phyloP scores from a whole-genome alignment of 2,113 vertebrate species.

The Cynopterus brachyotis region DNA sequence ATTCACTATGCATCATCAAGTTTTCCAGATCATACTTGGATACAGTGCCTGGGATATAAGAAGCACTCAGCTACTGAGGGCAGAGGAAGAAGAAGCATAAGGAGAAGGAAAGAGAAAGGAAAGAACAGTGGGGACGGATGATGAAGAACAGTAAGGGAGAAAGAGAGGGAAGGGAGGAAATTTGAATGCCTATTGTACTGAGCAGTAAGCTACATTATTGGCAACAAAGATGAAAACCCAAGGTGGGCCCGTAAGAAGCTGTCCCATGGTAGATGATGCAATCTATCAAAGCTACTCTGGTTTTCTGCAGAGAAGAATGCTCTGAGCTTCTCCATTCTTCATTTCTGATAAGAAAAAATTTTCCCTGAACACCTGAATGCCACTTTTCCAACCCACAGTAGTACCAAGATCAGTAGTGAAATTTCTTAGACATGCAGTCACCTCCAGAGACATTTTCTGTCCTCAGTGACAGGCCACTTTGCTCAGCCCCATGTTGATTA shows the following conservation, averaged over 20 bases:
- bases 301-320: rapidly evolving
- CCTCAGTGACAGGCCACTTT: neutral
- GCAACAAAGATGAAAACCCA: neutral
- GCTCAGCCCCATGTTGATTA: neutral
- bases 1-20: neutral
- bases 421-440: neutral
- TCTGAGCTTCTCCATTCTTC: rapidly evolving
- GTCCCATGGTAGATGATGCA: rapidly evolving
- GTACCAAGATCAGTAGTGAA: neutral
- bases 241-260: neutral
- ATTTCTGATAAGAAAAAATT: neutral
- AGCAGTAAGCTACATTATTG: too few relatives aligned
- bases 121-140: neutral
- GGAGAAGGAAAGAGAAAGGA: neutral
- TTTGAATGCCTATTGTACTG: neutral
- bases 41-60: neutral
- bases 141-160: neutral
- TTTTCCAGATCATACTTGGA: neutral
- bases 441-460: neutral
- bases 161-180: neutral
- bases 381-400: neutral
- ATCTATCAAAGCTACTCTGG: neutral
- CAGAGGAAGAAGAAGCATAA: neutral
- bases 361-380: neutral
- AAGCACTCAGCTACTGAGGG: neutral